Percentiles rank a stretch among this genome's conserved stretches.
Evolutionary conservation across 2,113 vertebrate genomes (phyloP).

Genomic region (Gymnarchus niloticus): DNA sequence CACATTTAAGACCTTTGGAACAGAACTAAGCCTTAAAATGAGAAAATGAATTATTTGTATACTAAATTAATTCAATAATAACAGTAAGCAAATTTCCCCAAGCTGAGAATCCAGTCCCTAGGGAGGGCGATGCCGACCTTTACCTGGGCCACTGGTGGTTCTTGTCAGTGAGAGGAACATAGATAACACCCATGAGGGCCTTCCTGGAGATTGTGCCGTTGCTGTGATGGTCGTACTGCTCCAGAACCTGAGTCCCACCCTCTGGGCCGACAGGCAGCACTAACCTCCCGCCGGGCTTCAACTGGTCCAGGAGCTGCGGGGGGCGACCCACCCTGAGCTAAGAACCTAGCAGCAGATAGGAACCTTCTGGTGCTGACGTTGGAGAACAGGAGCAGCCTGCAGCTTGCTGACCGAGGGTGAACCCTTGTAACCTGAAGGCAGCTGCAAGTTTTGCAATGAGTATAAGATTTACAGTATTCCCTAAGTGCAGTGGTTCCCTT

Average conservation of each 20-base stretch:
- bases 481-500: too few species aligned
- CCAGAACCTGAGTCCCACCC: conserved; percentile 74
- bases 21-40: background rate
- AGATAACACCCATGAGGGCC: conserved; percentile 81
- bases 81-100: background rate
- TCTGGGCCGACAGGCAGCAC: conserved; percentile 78
- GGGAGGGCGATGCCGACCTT: background rate
- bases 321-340: background rate
- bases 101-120: background rate
- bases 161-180: conserved; percentile 82
- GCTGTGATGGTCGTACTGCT: conserved; percentile 78
- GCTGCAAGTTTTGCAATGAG: too few species aligned
- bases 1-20: background rate
- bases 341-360: background rate
- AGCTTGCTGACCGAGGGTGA: background rate
- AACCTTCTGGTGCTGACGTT: background rate
- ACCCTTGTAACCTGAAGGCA: background rate
- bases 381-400: background rate
- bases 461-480: too few species aligned
- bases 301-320: conserved; percentile 72
- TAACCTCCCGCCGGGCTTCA: conserved; percentile 80
- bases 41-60: background rate
- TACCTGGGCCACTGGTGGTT: conserved; percentile 79
- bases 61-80: background rate
- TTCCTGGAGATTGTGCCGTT: conserved; percentile 72